These are phyloP conservation scores for Procambarus clarkii DNA, from an alignment of 1,140 invertebrate species.

Conservation along the genomic window DNA sequence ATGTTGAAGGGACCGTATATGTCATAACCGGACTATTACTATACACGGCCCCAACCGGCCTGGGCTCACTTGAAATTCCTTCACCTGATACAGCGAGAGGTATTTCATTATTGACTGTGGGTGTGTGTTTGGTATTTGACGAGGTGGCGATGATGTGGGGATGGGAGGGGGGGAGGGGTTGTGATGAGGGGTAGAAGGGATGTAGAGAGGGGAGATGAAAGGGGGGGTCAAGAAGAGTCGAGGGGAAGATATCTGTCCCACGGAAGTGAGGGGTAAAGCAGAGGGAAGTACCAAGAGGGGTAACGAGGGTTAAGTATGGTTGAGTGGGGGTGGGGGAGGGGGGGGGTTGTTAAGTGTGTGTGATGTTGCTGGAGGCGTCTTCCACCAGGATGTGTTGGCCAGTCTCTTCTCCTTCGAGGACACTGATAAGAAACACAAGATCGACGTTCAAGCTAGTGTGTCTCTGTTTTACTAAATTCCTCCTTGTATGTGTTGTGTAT, in stretches of 20 bases:
- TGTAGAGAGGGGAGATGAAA: conserved; percentile 16
- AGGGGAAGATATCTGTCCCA: no score
- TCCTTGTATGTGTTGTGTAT: no score
- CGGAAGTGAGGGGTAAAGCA: neutral
- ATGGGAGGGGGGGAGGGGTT: neutral
- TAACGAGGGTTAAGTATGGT: no score
- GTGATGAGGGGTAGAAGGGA: neutral
- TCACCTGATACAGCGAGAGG: neutral
- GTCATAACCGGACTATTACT: neutral
- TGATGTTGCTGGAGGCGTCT: no score
- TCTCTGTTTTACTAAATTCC: no score
- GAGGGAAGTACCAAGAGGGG: no score
- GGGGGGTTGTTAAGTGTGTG: no score
- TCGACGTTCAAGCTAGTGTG: no score
- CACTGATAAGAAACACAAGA: no score
- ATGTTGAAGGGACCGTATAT: neutral
- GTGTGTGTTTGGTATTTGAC: neutral
- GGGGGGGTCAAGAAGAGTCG: neutral
- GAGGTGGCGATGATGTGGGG: neutral
- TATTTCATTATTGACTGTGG: neutral
- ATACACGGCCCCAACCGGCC: neutral
- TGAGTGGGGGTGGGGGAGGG: no score
- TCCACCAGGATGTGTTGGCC: no score
- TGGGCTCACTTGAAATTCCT: neutral
- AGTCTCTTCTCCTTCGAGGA: no score